Evolutionary conservation across 2,797 vertebrate genomes (phyloP), one percentile per base, ranked within the genome.

Genomic region (Rhinophrynus dorsalis): DNA sequence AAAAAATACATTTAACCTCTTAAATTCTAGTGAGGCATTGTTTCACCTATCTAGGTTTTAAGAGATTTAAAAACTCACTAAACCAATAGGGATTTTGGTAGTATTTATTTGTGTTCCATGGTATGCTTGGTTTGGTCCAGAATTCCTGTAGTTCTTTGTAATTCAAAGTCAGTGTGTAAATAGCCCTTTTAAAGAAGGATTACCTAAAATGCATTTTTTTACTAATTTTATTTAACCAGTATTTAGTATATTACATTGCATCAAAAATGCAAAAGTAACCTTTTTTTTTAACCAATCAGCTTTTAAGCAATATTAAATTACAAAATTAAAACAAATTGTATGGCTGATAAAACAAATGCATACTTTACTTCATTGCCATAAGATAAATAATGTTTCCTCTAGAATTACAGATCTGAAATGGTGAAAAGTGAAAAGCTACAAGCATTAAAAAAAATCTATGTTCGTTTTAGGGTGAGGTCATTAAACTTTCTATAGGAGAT

Each of bases 401-500:
- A 61, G 12, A 18, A 61, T 69, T 69, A 60, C 67, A 32, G 12
- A 60, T 52, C 55, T 42, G 24, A 51, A 69, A 69, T 42, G 35
- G 12, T 24, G 45, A 68, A 48, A 68, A 51, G 8, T 38, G 20
- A 52, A 60, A 61, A 48, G 32, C 35, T 42, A 44, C 27, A 54
- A 42, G 47, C 57, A 23, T 26, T 42, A 42, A 44, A 23, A 35
- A 54, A 33, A 52, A 61, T 69, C 33, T 44, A n/a, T 52, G 60
- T 54, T 59, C 11, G 9, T 45, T 68, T 68, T 47, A 40, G 66
- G 26, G 45, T 61, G 57, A 69, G 57, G 57, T 69, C 67, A 69
- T 58, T 68, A 52, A 20, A 60, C 47, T 54, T 69, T 68, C 35
- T 61, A 60, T 42, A 29, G 42, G 47, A 68, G 57, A 61, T 69